Evolutionary conservation across 2,888 invertebrate species (phyloP).

Genomic region (Campoplex capitator): DNA sequence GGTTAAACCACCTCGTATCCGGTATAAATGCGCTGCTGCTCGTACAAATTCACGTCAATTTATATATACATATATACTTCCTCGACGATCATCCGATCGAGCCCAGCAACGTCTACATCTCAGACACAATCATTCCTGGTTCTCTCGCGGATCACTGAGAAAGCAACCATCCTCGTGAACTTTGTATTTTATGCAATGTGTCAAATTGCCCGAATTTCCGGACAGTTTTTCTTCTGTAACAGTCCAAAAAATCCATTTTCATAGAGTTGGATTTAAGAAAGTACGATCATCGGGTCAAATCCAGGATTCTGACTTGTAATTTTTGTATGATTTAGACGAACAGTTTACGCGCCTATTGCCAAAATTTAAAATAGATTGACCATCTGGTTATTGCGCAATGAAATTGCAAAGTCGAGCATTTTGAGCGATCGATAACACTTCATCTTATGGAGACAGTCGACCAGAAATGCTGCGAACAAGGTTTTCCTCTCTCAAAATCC

Average conservation of each 20-base stretch:
- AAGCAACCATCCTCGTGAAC: constrained; percentile 6
- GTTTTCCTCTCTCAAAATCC: too few relatives aligned
- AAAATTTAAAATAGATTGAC: too few relatives aligned
- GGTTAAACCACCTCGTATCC: constrained; percentile 63
- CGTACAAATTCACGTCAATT: constrained; percentile 29
- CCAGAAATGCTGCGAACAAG: too few relatives aligned
- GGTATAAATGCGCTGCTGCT: constrained; percentile 53
- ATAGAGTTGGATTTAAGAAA: background rate
- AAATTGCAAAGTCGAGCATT: too few relatives aligned
- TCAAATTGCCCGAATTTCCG: background rate
- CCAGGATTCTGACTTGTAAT: too few relatives aligned
- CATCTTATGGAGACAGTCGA: too few relatives aligned
- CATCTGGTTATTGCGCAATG: too few relatives aligned
- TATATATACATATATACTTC: constrained; percentile 2
- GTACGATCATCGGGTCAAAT: too few relatives aligned
- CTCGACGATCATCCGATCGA: constrained; percentile 41
- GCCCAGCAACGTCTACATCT: constrained; percentile 60
- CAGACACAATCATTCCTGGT: constrained; percentile 20
- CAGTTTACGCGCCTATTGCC: too few relatives aligned
- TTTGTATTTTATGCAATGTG: constrained; percentile 7
- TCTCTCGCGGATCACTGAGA: constrained; percentile 1
- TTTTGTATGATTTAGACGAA: too few relatives aligned
- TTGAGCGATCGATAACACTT: too few relatives aligned
- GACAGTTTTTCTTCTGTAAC: background rate
- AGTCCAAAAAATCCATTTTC: background rate